A percentile compares a stretch with the other conserved stretches of the same genome.
phyloP scores from a whole-genome alignment of 2,113 vertebrate genomes.

The Macrotus californicus region DNA sequence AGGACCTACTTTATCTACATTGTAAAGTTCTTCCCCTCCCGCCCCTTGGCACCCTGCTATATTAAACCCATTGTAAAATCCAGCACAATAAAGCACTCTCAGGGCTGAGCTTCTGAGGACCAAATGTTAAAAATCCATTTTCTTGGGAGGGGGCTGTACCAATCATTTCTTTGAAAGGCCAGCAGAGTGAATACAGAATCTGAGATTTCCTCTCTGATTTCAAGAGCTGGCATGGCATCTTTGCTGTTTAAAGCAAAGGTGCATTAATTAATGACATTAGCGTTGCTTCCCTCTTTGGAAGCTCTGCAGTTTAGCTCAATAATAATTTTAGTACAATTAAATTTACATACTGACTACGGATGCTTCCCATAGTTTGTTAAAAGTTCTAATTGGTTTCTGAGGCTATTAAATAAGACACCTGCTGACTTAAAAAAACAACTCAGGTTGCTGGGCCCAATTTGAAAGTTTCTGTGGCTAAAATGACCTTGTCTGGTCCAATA shows the following conservation, averaged over 20 bases:
- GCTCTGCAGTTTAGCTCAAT: slow-evolving; percentile 53
- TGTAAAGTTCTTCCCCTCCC: slow-evolving; percentile 78
- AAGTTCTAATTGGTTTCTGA: slow-evolving; percentile 72
- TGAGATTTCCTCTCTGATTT: slow-evolving; percentile 75
- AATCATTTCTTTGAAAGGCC: slow-evolving; percentile 77
- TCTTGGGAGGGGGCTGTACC: slow-evolving; percentile 78
- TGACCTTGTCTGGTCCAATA: slow-evolving; percentile 50
- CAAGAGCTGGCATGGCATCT: slow-evolving; percentile 65
- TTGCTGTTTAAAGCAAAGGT: slow-evolving; percentile 67
- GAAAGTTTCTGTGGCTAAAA: slow-evolving; percentile 64
- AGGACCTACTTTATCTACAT: slow-evolving; percentile 76
- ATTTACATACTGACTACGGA: slow-evolving; percentile 53
- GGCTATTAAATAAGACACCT: slow-evolving; percentile 59
- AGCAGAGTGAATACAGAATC: slow-evolving; percentile 76
- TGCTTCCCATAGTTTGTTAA: slow-evolving; percentile 55
- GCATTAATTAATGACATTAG: slow-evolving; percentile 69
- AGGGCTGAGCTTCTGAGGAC: slow-evolving; percentile 79
- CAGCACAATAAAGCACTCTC: slow-evolving; percentile 81
- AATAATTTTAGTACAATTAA: slow-evolving; percentile 44
- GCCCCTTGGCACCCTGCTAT: slow-evolving; percentile 81
- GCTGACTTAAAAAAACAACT: slow-evolving; percentile 50
- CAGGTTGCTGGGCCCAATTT: slow-evolving; percentile 65
- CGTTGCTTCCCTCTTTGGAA: slow-evolving; percentile 49
- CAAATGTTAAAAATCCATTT: slow-evolving; percentile 84
- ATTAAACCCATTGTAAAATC: slow-evolving; percentile 82